Base-by-base conservation (phyloP, 2,888 invertebrate genomes). In the Rambutsinella grinnellia region DNA sequence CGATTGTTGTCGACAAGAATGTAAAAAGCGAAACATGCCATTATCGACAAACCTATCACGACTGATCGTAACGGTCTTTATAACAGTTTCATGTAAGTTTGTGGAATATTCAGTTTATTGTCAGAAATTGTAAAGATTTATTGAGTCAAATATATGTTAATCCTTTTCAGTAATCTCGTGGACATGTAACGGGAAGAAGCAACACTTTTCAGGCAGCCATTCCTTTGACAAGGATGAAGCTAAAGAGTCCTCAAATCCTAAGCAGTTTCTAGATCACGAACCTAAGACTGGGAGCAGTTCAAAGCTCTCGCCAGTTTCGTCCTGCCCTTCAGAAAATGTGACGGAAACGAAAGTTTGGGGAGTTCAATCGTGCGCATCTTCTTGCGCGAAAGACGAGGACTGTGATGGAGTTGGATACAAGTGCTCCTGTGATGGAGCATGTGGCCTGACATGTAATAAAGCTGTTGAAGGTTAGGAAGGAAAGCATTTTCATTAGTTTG, bases 351-450 rank as follows among this genome's bases (percentile, higher is more conserved):
- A 61, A 47, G 69, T 57, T 15, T 67, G 67, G 60, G 69, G 61
- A 53, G 44, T 69, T 10, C 69, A 60, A n/a, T 60, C 61, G 3
- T 69, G 69, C 19, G 58, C 26, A 56, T 8, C 23, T 13, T 8
- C 56, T 86, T 99, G 98, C 86, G 94, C 93, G 0, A 93, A 93
- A 0, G 96, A 98, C 85, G 94, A 94, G 85, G 97, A 98, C 87
- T 99, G 99, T 87, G 5, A 3, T n/a, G 97, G 96, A 86, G 93
- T 95, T 88, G 95, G 95, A 89, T 97, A 97, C 88, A 93, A 95
- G 86, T 99, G 99, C 86, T 90, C 96, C 78, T 99, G 99, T 86
- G 99, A 99, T 86, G 98, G 97, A 56, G 23, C 76, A 3, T 79
- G 79, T 49, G 79, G 79, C 15, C 93, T 96, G 92, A 97, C 97